Base-by-base conservation (phyloP, 1,140 invertebrate genomes). In the Musca vetustissima region DNA sequence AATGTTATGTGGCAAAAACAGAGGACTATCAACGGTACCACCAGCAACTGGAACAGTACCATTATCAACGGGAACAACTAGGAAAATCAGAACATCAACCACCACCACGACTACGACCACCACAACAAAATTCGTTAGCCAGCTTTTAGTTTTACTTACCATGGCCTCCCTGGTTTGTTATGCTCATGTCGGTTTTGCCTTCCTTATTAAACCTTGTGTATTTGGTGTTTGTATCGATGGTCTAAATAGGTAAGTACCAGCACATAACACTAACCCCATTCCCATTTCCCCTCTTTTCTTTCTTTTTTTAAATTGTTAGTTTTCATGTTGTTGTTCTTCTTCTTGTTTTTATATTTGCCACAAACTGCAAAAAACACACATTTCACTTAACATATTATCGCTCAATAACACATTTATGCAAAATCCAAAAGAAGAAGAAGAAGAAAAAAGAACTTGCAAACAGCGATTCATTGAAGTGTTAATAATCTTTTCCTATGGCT, bases 171-270 rank as follows among this genome's bases (percentile, higher is more conserved):
- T 81, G 32, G 70, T 81, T 67, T 72, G 78, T 70, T 70, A 73
- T 71, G 74, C 77, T 64, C 71, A 85, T 24, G 88, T 86, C 13
- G 90, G 90, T 4, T 88, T 92, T 68, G 88, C 90, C 25, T 95
- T 93, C 78, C 86, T 92, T 59, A 91, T 88, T 75, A 91, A 93
- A 83, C 93, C 93, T 8, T 95, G 93, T 78, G 82, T 92, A 69
- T 90, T 94, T 75, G 93, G 93, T 25, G 91, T 95, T 70, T 95
- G 93, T 83, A 88, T 94, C 68, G 92, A 95, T 83, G 89, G 91
- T 70, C 77, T 89, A 55, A 94, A 93, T 83, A 92, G 91, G 89
- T 92, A 68, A 80, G 78, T 76, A 15, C 32, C 3, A 28, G 28
- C 4, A 43, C 36, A 43, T 32, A 43, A 43, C 36, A 43, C 36